These are phyloP conservation scores for Nesidiocoris tenuis DNA, from an alignment of 2,888 invertebrate genomes.

Conservation along the genomic window DNA sequence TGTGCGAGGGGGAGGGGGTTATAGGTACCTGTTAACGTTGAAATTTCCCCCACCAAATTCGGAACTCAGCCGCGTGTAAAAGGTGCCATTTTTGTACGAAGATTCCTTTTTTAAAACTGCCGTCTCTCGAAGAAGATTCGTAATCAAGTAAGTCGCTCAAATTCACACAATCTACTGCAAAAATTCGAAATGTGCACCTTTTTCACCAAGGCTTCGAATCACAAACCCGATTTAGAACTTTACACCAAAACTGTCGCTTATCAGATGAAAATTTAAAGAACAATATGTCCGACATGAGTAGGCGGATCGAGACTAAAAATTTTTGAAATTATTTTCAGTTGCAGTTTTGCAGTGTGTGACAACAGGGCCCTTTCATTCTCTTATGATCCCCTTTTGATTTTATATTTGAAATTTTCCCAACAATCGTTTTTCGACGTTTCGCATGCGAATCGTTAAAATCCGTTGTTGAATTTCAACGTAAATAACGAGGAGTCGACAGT, in stretches of 20 bases:
- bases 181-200: background rate
- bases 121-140: background rate
- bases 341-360: slow-evolving; percentile 45
- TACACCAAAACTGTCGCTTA: too few species aligned
- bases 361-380: slow-evolving; percentile 42
- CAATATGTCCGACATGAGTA: too few species aligned
- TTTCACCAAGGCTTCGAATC: background rate
- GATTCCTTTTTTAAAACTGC: background rate
- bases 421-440: background rate
- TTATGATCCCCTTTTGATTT: background rate
- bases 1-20: background rate
- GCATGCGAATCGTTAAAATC: background rate
- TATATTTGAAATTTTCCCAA: slow-evolving; percentile 1
- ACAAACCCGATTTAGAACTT: too few species aligned
- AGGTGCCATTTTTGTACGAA: background rate
- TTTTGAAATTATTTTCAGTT: background rate
- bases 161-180: background rate
- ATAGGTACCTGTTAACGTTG: background rate
- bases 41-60: background rate
- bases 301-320: too few species aligned
- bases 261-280: too few species aligned
- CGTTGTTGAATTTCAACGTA: background rate
- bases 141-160: background rate
- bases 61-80: background rate
- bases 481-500: background rate